These are phyloP conservation scores for Megalopta genalis DNA, from an alignment of 1,140 invertebrate species.

Conservation along the genomic window DNA sequence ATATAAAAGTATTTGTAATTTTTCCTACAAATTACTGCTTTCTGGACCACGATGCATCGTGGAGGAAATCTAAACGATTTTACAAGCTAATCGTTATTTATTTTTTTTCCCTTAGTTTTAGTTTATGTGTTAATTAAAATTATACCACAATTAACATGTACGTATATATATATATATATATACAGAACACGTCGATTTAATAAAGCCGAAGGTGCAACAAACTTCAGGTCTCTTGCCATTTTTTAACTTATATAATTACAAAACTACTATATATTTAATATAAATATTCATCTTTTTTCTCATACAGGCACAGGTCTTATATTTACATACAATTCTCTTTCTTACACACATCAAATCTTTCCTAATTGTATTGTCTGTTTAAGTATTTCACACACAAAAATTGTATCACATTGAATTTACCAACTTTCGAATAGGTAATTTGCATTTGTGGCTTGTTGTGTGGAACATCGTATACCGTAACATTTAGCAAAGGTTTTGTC, in stretches of 20 bases:
- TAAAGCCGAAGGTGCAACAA: conserved; percentile 48
- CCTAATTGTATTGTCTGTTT: conserved; percentile 48
- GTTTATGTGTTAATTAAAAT: conserved; percentile 38
- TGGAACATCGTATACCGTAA: conserved; percentile 12
- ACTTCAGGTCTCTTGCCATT: conserved; percentile 57
- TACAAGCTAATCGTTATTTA: conserved; percentile 47
- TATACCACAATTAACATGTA: conserved; percentile 42
- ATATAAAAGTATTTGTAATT: no score
- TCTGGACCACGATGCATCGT: no score
- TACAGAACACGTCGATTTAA: conserved; percentile 31
- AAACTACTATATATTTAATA: conserved; percentile 64
- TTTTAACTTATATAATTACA: conserved; percentile 59
- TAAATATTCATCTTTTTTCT: conserved; percentile 65
- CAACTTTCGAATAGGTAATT: conserved; percentile 22
- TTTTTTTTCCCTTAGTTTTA: conserved; percentile 46
- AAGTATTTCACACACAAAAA: conserved; percentile 23
- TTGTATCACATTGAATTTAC: conserved; percentile 29
- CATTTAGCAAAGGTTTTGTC: neutral
- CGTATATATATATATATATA: conserved; percentile 39
- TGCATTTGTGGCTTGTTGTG: neutral
- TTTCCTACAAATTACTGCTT: no score
- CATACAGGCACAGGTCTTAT: conserved; percentile 65
- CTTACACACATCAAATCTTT: conserved; percentile 21
- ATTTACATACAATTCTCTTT: conserved; percentile 48
- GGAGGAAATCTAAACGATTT: neutral